Base-by-base conservation (phyloP, 2,888 invertebrate species). In the Agrotis ipsilon region DNA sequence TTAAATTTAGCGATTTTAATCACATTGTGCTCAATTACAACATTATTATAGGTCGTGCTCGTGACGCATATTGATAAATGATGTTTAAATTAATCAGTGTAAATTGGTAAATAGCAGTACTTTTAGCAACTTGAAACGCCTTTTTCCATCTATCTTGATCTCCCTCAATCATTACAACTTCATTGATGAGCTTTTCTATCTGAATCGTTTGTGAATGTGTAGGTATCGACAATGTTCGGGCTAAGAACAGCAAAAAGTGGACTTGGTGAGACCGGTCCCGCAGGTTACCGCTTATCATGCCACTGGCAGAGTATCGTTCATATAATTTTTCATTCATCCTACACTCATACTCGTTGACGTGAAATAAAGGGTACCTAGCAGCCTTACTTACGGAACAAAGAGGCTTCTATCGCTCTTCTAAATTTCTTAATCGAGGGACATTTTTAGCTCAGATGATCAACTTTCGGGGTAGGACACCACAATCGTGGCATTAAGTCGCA, bases 191-290 rank as follows among this genome's bases (percentile, higher is more conserved):
- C 11, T 27, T 49, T 65, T 49, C 21, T 62, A 65, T 45, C 19
- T 19, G 21, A n/a, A 54, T 27, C 54, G 43, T 64, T 55, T 21
- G 24, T 48, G 51, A 27, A 27, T 18, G 24, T 52, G 32, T 67
- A 55, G 27, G 11, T 72, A 32, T 59, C 65, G 32, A 76, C 73
- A 63, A 70, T 48, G 82, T 81, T 80, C 80, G 85, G 85, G 81
- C 79, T 80, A 86, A 85, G 86, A 65, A 27, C 39, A 87, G 89
- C 88, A 94, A 94, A 93, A 94, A 94, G 87, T 88, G 82, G 82
- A 82, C 84, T 82, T 84, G 59, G 68, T 79, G 72, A 84, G 90
- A 94, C 94, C 93, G 92, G 94, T 94, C 92, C 85, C 88, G 89
- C 94, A 89, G 92, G 94, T 93, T 94, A 82, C 80, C 68, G 71